Evolutionary conservation across 2,113 vertebrate genomes (phyloP).

Genomic region (Pollachius pollachius): DNA sequence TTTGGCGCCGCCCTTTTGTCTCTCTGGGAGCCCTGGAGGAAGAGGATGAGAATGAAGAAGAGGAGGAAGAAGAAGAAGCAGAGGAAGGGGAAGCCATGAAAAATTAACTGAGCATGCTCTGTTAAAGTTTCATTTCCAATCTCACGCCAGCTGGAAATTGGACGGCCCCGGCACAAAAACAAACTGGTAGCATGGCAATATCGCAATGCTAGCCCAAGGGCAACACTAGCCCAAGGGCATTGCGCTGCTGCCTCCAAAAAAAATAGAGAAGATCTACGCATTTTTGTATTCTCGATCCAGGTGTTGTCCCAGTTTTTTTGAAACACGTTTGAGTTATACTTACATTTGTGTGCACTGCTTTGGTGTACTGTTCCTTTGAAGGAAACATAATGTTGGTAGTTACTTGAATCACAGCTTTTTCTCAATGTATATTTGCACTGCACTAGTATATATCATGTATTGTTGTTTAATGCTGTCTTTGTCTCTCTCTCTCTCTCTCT

Average conservation of each 20-base stretch:
- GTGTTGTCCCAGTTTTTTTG: too few relatives aligned
- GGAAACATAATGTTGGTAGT: too few relatives aligned
- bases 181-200: neutral
- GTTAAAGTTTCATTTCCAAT: constrained; percentile 72
- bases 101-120: constrained; percentile 60
- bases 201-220: constrained; percentile 3
- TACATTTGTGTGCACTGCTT: too few relatives aligned
- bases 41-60: neutral
- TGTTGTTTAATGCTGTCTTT: too few relatives aligned
- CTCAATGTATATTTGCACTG: too few relatives aligned
- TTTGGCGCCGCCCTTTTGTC: constrained; percentile 48
- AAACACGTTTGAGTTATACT: too few relatives aligned
- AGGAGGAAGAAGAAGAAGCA: neutral
- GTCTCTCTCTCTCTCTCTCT: too few relatives aligned
- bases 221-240: constrained; percentile 9
- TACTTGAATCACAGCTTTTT: too few relatives aligned
- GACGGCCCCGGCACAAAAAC: constrained; percentile 11
- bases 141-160: constrained; percentile 38
- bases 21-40: constrained; percentile 31
- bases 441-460: too few relatives aligned
- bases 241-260: neutral
- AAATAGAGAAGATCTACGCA: too few relatives aligned
- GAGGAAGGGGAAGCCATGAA: constrained; percentile 46
- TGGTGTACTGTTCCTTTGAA: too few relatives aligned
- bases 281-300: too few relatives aligned